phyloP scores from a whole-genome alignment of 2,113 vertebrate genomes.

The Lycaon pictus region DNA sequence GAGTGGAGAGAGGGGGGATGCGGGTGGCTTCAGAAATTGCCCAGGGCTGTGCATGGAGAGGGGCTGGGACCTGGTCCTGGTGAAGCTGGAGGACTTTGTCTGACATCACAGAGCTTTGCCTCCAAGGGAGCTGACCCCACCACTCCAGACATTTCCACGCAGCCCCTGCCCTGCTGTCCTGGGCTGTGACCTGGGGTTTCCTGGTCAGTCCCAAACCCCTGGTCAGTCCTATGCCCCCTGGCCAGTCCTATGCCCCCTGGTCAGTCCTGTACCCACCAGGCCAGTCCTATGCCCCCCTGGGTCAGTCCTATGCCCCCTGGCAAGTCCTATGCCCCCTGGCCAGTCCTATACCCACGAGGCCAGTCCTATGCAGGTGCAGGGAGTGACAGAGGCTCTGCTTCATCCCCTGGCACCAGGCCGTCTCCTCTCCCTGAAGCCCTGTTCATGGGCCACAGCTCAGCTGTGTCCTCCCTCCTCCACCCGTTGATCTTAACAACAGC shows the following conservation, averaged over 20 bases:
- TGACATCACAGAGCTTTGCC: background rate
- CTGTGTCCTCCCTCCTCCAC: background rate
- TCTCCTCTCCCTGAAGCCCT: constrained; percentile 14
- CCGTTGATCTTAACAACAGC: background rate
- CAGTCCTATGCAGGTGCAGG: fast-evolving
- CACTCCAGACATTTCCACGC: fast-evolving
- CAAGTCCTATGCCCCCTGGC: too few relatives aligned
- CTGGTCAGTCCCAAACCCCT: too few relatives aligned
- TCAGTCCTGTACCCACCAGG: too few relatives aligned
- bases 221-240: too few relatives aligned
- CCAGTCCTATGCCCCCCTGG: too few relatives aligned
- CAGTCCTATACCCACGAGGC: too few relatives aligned
- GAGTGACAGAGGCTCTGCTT: too few relatives aligned
- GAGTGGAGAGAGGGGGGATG: background rate
- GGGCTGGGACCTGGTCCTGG: background rate
- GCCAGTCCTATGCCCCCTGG: too few relatives aligned
- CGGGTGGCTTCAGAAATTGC: background rate
- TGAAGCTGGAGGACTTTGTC: background rate
- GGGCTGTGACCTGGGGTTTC: fast-evolving
- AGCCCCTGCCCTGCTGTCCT: fast-evolving
- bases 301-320: too few relatives aligned
- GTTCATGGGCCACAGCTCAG: background rate
- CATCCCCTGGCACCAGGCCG: fast-evolving
- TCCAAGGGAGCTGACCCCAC: background rate
- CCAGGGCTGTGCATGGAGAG: fast-evolving